Conservation (phyloP, 1,140 invertebrate genomes). For the Microvelia longipes region DNA sequence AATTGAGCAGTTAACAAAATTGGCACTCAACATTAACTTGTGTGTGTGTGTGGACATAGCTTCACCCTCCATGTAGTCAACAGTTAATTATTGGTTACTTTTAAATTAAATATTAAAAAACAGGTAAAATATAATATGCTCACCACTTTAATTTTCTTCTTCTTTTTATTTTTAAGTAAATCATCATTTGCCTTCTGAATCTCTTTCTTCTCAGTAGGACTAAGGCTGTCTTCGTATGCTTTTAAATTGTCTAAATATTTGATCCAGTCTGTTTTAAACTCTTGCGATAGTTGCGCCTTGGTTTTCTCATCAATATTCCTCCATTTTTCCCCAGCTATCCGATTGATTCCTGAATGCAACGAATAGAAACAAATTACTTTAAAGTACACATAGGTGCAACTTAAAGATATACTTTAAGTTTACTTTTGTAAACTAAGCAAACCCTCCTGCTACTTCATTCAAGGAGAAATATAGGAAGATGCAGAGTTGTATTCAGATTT, state of each 20-base stretch:
- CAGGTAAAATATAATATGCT: neutral
- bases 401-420: neutral
- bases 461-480: too few relatives aligned
- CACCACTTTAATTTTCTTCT: slow-evolving; percentile 6
- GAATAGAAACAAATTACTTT: neutral
- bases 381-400: too few relatives aligned
- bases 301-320: neutral
- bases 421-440: too few relatives aligned
- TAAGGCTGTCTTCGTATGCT: slow-evolving; percentile 5
- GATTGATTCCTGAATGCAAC: slow-evolving; percentile 3
- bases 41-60: too few relatives aligned
- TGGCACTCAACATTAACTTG: too few relatives aligned
- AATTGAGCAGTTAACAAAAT: too few relatives aligned
- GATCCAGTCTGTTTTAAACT: slow-evolving; percentile 1
- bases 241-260: slow-evolving; percentile 2
- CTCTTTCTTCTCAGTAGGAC: slow-evolving; percentile 2
- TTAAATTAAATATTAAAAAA: neutral
- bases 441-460: too few relatives aligned
- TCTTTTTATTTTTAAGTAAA: neutral
- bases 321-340: slow-evolving; percentile 6
- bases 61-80: too few relatives aligned
- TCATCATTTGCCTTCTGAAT: slow-evolving; percentile 1
- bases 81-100: too few relatives aligned
- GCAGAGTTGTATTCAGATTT: too few relatives aligned
- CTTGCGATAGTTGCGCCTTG: slow-evolving; percentile 3